These are phyloP conservation scores for Pelodytes ibericus DNA, from an alignment of 2,797 vertebrate genomes.

Conservation along the genomic window DNA sequence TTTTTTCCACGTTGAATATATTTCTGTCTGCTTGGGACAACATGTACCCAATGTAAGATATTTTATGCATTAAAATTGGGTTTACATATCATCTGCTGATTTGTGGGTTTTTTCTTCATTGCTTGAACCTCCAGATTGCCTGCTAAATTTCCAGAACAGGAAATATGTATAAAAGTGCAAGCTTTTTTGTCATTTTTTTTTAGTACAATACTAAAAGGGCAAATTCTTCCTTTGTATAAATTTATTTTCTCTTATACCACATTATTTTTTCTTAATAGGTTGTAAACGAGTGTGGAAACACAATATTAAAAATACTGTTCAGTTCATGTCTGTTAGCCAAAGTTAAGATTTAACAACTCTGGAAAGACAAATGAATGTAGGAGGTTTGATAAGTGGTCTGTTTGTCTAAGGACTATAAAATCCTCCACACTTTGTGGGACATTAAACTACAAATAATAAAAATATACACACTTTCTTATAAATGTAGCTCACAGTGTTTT, in stretches of 20 bases:
- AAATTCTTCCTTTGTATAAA: background rate
- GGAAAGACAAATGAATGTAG: background rate
- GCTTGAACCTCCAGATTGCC: too few species aligned
- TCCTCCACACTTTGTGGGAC: conserved; percentile 17
- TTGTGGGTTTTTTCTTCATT: too few species aligned
- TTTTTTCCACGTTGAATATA: too few species aligned
- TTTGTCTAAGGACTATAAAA: conserved; percentile 32
- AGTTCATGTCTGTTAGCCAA: conserved; percentile 14
- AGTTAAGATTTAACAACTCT: background rate
- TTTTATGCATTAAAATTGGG: too few species aligned
- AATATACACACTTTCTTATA: conserved; percentile 23
- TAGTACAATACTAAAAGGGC: too few species aligned
- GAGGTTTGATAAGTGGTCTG: conserved; percentile 5
- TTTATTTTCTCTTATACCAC: background rate
- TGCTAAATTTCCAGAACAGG: too few species aligned
- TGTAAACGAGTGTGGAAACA: conserved; percentile 5
- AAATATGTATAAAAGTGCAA: too few species aligned
- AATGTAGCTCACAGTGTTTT: conserved; percentile 20
- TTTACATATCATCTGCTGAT: too few species aligned
- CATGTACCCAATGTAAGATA: too few species aligned
- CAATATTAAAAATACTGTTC: background rate
- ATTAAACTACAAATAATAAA: conserved; percentile 30
- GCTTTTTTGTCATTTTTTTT: too few species aligned
- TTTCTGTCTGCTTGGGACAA: too few species aligned
- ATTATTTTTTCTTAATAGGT: background rate